Percentiles rank a stretch among this genome's conserved stretches.
These are phyloP conservation scores for Bovichtus variegatus DNA, from an alignment of 2,797 vertebrate genomes.

Conservation along the genomic window DNA sequence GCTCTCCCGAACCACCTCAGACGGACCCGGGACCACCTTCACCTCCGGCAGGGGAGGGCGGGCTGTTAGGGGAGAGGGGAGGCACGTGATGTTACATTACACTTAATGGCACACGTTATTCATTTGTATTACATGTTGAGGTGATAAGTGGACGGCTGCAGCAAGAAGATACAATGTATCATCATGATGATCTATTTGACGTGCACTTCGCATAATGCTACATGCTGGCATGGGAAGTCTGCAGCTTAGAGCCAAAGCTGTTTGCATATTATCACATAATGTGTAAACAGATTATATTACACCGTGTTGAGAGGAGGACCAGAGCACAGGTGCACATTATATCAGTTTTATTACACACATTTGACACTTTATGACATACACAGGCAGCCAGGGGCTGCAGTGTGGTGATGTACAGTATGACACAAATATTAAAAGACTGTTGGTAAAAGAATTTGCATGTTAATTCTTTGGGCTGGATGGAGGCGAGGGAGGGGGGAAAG, in stretches of 20 bases:
- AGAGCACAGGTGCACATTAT: slow-evolving; percentile 44
- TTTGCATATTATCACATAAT: slow-evolving; percentile 62
- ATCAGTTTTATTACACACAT: slow-evolving; percentile 60
- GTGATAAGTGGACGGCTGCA: slow-evolving; percentile 45
- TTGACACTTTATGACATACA: slow-evolving; percentile 46
- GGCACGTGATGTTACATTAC: slow-evolving; percentile 17
- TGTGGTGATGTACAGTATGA: slow-evolving; percentile 31
- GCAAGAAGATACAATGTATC: slow-evolving; percentile 53
- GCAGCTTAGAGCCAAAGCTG: slow-evolving; percentile 59
- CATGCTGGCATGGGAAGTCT: slow-evolving; percentile 48
- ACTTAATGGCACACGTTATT: slow-evolving; percentile 50
- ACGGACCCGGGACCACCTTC: slow-evolving; percentile 91
- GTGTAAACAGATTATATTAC: slow-evolving; percentile 65
- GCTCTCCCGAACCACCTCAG: slow-evolving; percentile 95
- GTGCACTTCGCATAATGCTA: slow-evolving; percentile 65
- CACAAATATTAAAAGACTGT: slow-evolving; percentile 32
- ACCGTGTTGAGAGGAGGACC: slow-evolving; percentile 31
- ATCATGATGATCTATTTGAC: slow-evolving; percentile 68
- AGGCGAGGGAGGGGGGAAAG: not conserved
- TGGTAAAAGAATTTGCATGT: slow-evolving; percentile 29
- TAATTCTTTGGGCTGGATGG: slow-evolving; percentile 8
- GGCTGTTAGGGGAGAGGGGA: slow-evolving; percentile 60
- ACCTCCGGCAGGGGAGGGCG: slow-evolving; percentile 88
- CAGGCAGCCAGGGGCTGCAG: slow-evolving; percentile 22
- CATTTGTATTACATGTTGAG: slow-evolving; percentile 44